phyloP scores from a whole-genome alignment of 2,888 invertebrate species.

The Apodemia mormo region DNA sequence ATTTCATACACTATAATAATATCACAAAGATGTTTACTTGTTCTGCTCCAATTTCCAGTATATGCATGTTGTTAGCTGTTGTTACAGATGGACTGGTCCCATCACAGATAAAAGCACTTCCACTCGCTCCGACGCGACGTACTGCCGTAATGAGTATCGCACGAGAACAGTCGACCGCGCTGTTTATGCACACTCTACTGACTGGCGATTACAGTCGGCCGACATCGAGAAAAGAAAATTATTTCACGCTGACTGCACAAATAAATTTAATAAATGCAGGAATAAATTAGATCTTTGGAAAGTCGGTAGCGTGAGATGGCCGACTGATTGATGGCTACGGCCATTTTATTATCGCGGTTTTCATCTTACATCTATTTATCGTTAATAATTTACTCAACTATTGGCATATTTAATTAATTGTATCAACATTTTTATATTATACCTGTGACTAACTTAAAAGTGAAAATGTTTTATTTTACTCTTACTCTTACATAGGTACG shows the following conservation, averaged over 20 bases:
- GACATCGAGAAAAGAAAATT: slow-evolving; percentile 72
- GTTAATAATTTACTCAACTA: slow-evolving; percentile 57
- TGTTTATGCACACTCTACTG: slow-evolving; percentile 58
- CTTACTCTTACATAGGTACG: too few relatives aligned
- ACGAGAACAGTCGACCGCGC: slow-evolving; percentile 50
- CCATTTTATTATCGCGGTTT: slow-evolving; percentile 60
- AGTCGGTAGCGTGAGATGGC: slow-evolving; percentile 60
- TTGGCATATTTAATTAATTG: neutral
- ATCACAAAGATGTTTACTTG: slow-evolving; percentile 58
- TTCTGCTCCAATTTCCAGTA: slow-evolving; percentile 76
- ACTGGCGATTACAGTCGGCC: slow-evolving; percentile 55
- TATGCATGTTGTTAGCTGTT: slow-evolving; percentile 65
- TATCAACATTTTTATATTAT: neutral
- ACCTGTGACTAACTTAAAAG: too few relatives aligned
- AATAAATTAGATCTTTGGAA: slow-evolving; percentile 76
- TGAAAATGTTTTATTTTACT: too few relatives aligned
- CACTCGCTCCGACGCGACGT: slow-evolving; percentile 4
- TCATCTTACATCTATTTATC: slow-evolving; percentile 61
- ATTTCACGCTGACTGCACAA: slow-evolving; percentile 76
- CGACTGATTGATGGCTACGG: slow-evolving; percentile 47
- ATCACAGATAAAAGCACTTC: slow-evolving; percentile 44
- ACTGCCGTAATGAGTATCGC: slow-evolving; percentile 12
- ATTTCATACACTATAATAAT: slow-evolving; percentile 27
- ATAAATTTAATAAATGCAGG: slow-evolving; percentile 74
- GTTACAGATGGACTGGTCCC: slow-evolving; percentile 52